These are phyloP conservation scores for Brachirus orientalis DNA, from an alignment of 2,113 vertebrate genomes.

Conservation along the genomic window DNA sequence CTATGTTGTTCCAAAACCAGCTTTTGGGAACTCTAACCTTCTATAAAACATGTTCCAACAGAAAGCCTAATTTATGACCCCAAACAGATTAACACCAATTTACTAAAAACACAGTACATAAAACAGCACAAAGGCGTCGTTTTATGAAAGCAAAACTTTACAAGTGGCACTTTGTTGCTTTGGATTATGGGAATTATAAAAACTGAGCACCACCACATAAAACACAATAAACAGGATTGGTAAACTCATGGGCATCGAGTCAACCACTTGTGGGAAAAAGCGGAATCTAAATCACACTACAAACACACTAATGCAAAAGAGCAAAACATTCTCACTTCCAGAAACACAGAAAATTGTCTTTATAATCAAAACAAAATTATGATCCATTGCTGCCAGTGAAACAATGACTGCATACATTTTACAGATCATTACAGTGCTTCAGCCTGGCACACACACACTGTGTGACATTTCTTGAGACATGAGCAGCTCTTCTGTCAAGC, in stretches of 20 bases:
- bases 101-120: slow-evolving; percentile 46
- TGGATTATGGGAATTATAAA: slow-evolving; percentile 69
- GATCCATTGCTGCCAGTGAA: slow-evolving; percentile 14
- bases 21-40: slow-evolving; percentile 32
- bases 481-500: slow-evolving; percentile 13
- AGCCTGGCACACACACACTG: slow-evolving; percentile 7
- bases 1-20: slow-evolving; percentile 36
- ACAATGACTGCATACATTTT: slow-evolving; percentile 17
- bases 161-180: slow-evolving; percentile 50
- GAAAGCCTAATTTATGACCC: slow-evolving; percentile 50
- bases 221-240: slow-evolving; percentile 55
- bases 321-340: slow-evolving; percentile 5
- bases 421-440: slow-evolving; percentile 24
- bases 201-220: slow-evolving; percentile 58
- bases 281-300: slow-evolving; percentile 42
- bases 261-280: slow-evolving; percentile 45
- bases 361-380: slow-evolving; percentile 29
- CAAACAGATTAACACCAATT: slow-evolving; percentile 65
- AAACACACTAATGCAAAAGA: slow-evolving; percentile 28
- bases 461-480: slow-evolving; percentile 16
- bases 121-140: slow-evolving; percentile 49
- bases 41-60: slow-evolving; percentile 43
- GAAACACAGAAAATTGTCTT: slow-evolving; percentile 23
- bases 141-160: slow-evolving; percentile 60
- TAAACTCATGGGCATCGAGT: slow-evolving; percentile 44